A percentile compares a stretch with the other conserved stretches of the same genome.
Evolutionary conservation across 53 echinoderm and acorn worm genomes (phyloP).

Genomic region (Zoroaster sp.): DNA sequence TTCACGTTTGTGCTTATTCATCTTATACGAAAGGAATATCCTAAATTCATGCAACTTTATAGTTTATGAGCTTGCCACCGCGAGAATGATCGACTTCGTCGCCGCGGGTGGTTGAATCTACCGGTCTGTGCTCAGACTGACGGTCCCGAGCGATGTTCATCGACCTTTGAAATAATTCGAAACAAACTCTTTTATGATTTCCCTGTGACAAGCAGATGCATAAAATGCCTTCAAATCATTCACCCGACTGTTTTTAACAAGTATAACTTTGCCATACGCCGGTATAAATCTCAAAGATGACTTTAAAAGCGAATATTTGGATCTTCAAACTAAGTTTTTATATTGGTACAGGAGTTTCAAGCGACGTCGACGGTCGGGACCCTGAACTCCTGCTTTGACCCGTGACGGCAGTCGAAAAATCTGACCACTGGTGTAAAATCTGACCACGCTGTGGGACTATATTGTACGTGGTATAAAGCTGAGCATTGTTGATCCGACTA

Average conservation of each 20-base stretch:
- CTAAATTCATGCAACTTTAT: background rate
- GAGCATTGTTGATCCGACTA: background rate
- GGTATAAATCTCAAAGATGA: background rate
- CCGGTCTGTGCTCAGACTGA: background rate
- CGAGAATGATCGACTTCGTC: background rate
- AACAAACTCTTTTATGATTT: background rate
- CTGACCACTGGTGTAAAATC: background rate
- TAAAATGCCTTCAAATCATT: slow-evolving; percentile 24
- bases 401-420: too few relatives aligned
- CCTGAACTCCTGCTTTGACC: background rate
- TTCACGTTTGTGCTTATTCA: background rate
- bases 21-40: background rate
- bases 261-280: background rate
- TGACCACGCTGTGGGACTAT: background rate
- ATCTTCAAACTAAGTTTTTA: background rate
- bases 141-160: background rate
- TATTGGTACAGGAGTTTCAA: background rate
- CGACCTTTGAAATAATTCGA: background rate
- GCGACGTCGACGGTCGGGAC: background rate
- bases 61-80: background rate
- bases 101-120: background rate
- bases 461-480: background rate
- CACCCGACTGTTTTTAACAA: background rate
- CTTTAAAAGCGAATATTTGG: too few relatives aligned
- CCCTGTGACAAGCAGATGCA: background rate